phyloP scores from a whole-genome alignment of 2,888 invertebrate genomes.

The Melikaiella ostensackeni region DNA sequence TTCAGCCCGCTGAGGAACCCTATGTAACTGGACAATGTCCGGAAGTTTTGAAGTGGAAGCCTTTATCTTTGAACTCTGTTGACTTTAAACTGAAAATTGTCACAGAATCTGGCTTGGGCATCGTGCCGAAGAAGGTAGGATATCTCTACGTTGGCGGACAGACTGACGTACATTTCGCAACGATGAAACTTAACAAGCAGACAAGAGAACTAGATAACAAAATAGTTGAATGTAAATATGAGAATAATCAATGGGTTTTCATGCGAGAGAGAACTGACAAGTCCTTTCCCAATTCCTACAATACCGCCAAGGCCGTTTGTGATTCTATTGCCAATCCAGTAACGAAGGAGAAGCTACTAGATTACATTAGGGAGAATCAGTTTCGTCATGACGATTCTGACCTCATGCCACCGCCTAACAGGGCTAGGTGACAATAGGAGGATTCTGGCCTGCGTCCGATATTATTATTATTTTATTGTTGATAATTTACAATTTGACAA shows the following conservation, averaged over 20 bases:
- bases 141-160: constrained; percentile 87
- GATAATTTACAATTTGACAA: not conserved
- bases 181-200: constrained; percentile 88
- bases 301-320: constrained; percentile 92
- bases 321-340: constrained; percentile 91
- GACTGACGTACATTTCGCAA: constrained; percentile 82
- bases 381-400: constrained; percentile 82
- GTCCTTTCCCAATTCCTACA: constrained; percentile 93
- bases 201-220: constrained; percentile 91
- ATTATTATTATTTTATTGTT: constrained; percentile 11
- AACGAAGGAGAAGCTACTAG: constrained; percentile 88
- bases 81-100: constrained; percentile 95
- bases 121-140: constrained; percentile 84
- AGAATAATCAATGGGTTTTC: constrained; percentile 91
- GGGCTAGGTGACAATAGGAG: constrained; percentile 74
- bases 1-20: constrained; percentile 93
- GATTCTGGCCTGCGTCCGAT: constrained; percentile 35
- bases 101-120: constrained; percentile 84
- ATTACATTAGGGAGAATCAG: constrained; percentile 84
- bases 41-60: constrained; percentile 98
- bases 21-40: constrained; percentile 91
- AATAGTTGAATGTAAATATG: constrained; percentile 96
- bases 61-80: constrained; percentile 94
- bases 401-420: constrained; percentile 86
- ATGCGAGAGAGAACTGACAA: constrained; percentile 98